Conservation (phyloP, 1,140 invertebrate species). For the Rhopalosiphum maidis region DNA sequence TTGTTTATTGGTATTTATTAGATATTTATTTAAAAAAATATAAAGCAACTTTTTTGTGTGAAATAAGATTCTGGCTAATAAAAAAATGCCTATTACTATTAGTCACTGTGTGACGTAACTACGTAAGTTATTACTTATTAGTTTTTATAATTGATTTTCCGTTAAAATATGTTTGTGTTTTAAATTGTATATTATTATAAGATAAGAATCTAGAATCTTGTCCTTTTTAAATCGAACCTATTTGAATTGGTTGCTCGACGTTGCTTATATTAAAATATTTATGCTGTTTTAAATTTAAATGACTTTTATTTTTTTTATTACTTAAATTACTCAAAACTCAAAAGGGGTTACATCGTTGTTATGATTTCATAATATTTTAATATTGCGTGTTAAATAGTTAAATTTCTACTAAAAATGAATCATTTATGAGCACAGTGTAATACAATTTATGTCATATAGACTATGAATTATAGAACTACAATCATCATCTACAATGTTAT, state of each 20-base stretch:
- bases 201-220: background rate
- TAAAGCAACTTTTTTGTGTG: background rate
- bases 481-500: background rate
- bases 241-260: too few species aligned
- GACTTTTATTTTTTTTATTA: background rate
- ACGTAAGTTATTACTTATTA: background rate
- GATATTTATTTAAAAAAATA: background rate
- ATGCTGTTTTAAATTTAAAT: background rate
- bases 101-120: too few species aligned
- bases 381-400: background rate
- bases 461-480: background rate
- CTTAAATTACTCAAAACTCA: background rate
- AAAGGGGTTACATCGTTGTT: background rate
- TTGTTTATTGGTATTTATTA: background rate
- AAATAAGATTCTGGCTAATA: background rate
- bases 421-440: background rate
- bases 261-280: background rate
- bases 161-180: background rate
- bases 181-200: background rate
- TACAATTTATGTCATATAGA: background rate
- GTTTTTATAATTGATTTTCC: background rate
- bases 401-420: background rate
- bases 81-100: background rate
- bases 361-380: background rate
- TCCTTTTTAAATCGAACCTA: background rate